phyloP scores from a whole-genome alignment of 2,888 invertebrate species.

The Arge pagana region DNA sequence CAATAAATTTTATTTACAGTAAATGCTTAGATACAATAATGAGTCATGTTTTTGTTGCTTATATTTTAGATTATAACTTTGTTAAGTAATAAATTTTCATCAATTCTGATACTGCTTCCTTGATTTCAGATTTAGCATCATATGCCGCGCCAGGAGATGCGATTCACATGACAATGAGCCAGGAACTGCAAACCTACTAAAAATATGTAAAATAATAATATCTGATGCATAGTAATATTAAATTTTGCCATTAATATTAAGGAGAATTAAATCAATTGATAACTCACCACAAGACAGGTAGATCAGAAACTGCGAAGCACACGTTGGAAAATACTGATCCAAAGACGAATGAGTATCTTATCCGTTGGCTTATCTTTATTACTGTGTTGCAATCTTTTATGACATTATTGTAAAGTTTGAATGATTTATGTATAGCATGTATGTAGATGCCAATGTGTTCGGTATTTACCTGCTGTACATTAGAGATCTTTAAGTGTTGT shows the following conservation, averaged over 20 bases:
- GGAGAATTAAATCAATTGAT: background rate
- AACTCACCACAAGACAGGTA: conserved; percentile 3
- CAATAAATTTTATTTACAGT: too few relatives aligned
- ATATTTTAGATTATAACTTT: too few relatives aligned
- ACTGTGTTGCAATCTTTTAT: background rate
- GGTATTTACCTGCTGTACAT: background rate
- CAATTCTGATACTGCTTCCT: conserved; percentile 34
- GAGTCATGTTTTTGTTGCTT: too few relatives aligned
- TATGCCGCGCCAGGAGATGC: conserved; percentile 73
- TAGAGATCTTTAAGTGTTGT: too few relatives aligned
- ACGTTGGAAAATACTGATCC: too few relatives aligned
- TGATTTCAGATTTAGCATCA: conserved; percentile 57
- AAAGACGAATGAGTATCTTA: conserved; percentile 11
- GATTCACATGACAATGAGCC: conserved; percentile 64
- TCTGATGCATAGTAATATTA: background rate
- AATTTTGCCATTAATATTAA: background rate
- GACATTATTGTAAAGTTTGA: conserved; percentile 9
- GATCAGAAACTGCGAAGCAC: background rate
- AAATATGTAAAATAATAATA: background rate
- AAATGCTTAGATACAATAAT: too few relatives aligned
- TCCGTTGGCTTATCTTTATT: conserved; percentile 11
- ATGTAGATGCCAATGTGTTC: conserved; percentile 4
- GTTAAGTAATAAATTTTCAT: background rate
- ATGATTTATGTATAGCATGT: background rate
- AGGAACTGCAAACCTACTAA: conserved; percentile 55